Conservation (phyloP, 1,140 invertebrate species). For the Lucilia sericata region DNA sequence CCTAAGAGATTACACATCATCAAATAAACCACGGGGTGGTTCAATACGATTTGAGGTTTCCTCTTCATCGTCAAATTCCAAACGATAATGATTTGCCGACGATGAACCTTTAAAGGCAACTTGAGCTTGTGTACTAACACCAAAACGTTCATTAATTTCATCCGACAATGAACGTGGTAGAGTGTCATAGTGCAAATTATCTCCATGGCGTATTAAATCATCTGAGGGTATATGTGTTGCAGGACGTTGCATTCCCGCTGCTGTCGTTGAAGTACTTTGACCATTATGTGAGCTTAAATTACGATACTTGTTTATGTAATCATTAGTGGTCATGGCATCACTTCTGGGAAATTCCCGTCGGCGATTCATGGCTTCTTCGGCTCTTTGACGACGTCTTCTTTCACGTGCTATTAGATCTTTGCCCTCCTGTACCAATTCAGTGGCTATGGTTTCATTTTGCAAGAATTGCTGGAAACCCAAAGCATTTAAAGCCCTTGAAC, state of each 20-base stretch:
- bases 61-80: constrained; percentile 68
- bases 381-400: constrained; percentile 82
- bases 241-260: not conserved
- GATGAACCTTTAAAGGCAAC: constrained; percentile 65
- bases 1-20: constrained; percentile 76
- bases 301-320: constrained; percentile 68
- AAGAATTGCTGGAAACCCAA: constrained; percentile 97
- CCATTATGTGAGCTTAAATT: constrained; percentile 70
- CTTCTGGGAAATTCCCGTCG: constrained; percentile 76
- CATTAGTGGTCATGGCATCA: constrained; percentile 66
- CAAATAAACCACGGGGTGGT: constrained; percentile 83
- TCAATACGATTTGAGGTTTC: constrained; percentile 67
- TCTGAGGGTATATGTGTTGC: constrained; percentile 56
- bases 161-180: constrained; percentile 69
- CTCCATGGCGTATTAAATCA: constrained; percentile 67
- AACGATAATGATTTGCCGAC: constrained; percentile 56
- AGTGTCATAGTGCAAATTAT: constrained; percentile 58
- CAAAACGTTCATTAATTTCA: constrained; percentile 72
- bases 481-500: constrained; percentile 86
- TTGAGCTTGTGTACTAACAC: constrained; percentile 71
- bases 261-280: not conserved
- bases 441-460: constrained; percentile 92
- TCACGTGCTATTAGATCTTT: constrained; percentile 90
- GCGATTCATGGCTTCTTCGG: constrained; percentile 81
- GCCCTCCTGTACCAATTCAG: constrained; percentile 93